Base-by-base conservation (phyloP, 2,888 invertebrate species). In the Diarsia brunnea region DNA sequence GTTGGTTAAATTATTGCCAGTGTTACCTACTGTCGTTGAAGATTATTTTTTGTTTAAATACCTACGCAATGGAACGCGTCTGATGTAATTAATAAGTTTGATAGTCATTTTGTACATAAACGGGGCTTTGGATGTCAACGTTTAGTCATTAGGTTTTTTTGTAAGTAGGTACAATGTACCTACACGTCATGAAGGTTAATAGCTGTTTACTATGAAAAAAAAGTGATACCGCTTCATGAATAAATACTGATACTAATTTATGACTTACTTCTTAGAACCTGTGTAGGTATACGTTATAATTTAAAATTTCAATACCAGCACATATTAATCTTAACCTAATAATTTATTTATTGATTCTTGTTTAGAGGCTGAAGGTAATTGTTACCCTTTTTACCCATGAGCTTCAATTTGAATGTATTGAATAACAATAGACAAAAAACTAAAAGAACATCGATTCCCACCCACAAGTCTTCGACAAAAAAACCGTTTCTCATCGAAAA, bases 401-500 rank as follows among this genome's bases (percentile, higher is more conserved):
- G n/a, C 78, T 51, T 60, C 2, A 58, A 27, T 64, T 72, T 61
- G 24, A 55, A 27, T 55, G 45, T 14, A n/a, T 24, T 5, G 2
- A 12, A 55, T n/a, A 73, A 64, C 51, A 72, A 74, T 72, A 51
- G 45, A 49, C 43, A 77, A 87, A 86, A 77, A 77, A 60, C n/a
- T 1, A 16, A 72, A 74, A 73, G 31, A 78, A 58, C 43, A 79
- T 74, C 77, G 45, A 81, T 87, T 81, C 84, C 84, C 75, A 86
- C 87, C 79, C 87, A 79, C 79, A 61, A 70, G 89, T 90, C 88
- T 81, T 69, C 49, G 68, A 73, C 69, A 92, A 93, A 93, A 93
- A 94, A 93, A 89, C 83, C 53, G 74, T 69, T 90, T 91, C 91
- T 85, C 90, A 91, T 88, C 82, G 69, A 65, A 74, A 90, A 91